A percentile compares a stretch with the other conserved stretches of the same genome.
Evolutionary conservation across 2,888 invertebrate species (phyloP).

Genomic region (Phania funesta): DNA sequence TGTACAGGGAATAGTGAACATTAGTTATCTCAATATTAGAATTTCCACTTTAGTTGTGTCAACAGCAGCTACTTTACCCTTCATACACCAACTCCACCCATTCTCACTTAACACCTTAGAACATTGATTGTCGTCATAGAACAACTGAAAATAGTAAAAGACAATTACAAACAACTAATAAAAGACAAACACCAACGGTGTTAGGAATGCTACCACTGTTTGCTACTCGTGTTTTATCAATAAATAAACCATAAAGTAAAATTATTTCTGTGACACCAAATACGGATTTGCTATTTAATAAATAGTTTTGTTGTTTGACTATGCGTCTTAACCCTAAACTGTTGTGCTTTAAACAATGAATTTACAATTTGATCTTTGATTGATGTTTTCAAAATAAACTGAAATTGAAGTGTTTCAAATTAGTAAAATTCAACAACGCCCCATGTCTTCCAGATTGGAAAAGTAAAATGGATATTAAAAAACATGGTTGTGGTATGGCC

Average conservation of each 20-base stretch:
- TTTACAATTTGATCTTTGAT: too few species aligned
- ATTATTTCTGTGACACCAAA: background rate
- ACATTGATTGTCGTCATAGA: background rate
- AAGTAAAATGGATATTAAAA: too few species aligned
- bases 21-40: background rate
- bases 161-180: background rate
- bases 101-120: background rate
- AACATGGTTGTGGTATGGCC: too few species aligned
- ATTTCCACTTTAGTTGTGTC: constrained; percentile 77
- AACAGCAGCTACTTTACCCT: constrained; percentile 56
- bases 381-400: too few species aligned
- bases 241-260: constrained; percentile 2
- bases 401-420: too few species aligned
- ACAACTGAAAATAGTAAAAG: background rate
- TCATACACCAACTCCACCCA: background rate
- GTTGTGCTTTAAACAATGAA: too few species aligned
- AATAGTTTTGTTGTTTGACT: too few species aligned
- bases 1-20: accelerated
- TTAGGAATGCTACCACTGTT: background rate
- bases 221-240: background rate
- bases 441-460: too few species aligned
- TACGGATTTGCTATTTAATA: background rate
- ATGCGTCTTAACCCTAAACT: too few species aligned
- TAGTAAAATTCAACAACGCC: too few species aligned
- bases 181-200: background rate